phyloP scores from a whole-genome alignment of 2,113 vertebrate species.

The Onychostoma macrolepis region DNA sequence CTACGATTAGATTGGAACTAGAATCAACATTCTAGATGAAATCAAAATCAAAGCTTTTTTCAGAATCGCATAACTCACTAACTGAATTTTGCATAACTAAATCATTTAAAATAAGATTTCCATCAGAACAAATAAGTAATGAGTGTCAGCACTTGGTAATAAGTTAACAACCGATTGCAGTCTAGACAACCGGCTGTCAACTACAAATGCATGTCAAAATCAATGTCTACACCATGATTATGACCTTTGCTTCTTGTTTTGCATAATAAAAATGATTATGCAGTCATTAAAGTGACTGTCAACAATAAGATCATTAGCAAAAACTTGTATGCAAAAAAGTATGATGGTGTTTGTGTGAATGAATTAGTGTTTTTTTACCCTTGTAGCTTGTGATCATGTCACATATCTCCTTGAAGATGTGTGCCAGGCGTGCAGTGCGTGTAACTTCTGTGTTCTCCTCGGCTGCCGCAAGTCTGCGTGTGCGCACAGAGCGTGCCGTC shows the following conservation, averaged over 20 bases:
- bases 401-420: constrained; percentile 99
- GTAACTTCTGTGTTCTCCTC: constrained; percentile 97
- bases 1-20: background rate
- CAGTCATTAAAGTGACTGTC: background rate
- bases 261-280: background rate
- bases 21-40: constrained; percentile 2
- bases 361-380: constrained; percentile 73
- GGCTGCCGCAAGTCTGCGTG: constrained; percentile 89
- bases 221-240: background rate
- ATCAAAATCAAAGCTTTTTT: background rate
- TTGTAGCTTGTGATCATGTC: constrained; percentile 97
- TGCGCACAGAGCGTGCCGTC: constrained; percentile 93
- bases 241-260: background rate
- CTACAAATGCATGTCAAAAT: background rate
- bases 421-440: constrained; percentile 93
- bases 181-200: background rate
- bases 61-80: background rate
- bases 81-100: background rate
- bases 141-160: background rate
- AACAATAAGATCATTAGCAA: background rate
- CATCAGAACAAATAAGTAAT: background rate
- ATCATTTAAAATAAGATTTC: constrained; percentile 7
- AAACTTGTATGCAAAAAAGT: too few relatives aligned
- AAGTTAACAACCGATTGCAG: background rate
- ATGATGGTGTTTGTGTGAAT: background rate